Evolutionary conservation across 2,888 invertebrate species (phyloP), one percentile per base, ranked within the genome.

Genomic region (Dryomyza anilis): DNA sequence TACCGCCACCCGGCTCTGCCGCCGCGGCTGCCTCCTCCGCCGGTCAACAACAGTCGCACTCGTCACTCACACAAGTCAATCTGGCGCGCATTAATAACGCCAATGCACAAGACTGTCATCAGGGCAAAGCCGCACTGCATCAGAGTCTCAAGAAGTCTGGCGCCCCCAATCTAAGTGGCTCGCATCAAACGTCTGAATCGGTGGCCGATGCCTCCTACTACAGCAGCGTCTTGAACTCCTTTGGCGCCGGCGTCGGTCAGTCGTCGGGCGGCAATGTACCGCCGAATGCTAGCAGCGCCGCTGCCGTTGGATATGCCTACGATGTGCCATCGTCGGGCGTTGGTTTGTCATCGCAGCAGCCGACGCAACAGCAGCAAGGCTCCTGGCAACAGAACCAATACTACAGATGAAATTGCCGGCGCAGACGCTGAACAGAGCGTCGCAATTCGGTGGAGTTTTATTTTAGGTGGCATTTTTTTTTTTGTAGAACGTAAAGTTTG

Each of bases 131-230:
- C 8, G 75, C 79, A 3, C 67, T 81, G 25, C 81, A 81, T 63
- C 81, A 81, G 63, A 73, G 76, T 3, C 73, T 81, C 0, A 81
- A 81, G 64, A 81, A 81, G 66, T n/a, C n/a, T n/a, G n/a, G n/a
- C n/a, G 76, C 74, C 12, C 74, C 73, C 0, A 71, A 71, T 45
- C 68, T 70, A n/a, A 71, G 71, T 30, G 57, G 69, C 2, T 73
- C 73, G 33, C 77, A 76, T 36, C 77, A 78, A 43, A 77, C 78
- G 10, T 75, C 80, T 0, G 81, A 81, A 50, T 72, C 79, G 1
- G 72, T 81, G 21, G 81, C 81, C 1, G 81, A 81, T 70, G 81
- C 81, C 6, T 81, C 81, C 3, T 81, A 81, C 63, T 81, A 81
- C 66, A 81, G 81, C 65, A 81, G 80, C 67, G 81, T 81, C 4